Evolutionary conservation across 2,888 invertebrate species (phyloP), one percentile per base, ranked within the genome.

Genomic region (Syritta pipiens): DNA sequence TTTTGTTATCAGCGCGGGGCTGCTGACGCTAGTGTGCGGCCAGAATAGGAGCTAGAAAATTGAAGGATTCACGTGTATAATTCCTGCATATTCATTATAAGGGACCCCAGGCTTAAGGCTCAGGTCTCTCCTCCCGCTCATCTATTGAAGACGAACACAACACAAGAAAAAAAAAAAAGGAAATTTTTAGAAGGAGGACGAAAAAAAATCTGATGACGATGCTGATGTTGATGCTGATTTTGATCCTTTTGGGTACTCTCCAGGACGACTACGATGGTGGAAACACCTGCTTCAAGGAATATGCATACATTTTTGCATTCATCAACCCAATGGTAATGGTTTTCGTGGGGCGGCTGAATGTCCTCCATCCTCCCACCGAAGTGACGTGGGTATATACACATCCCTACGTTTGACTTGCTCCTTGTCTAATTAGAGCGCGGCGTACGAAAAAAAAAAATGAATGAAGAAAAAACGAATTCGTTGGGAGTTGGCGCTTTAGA

Each of bases 351-450:
- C 37, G n/a, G 48, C 32, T 48, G 28, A 65, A 14, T 32, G 44
- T 40, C 44, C 37, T 32, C 30, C 28, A 37, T 19, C 7, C 26
- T 44, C 22, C 12, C 22, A 24, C 24, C 24, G 4, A 0, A 37
- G 46, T 19, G 32, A 24, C 32, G 19, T 19, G 19, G n/a, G 7
- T 9, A 35, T 30, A 14, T 12, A 42, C 14, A 46, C 22, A 49
- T 6, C 51, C 1, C 6, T 35, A 49, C 30, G 35, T 59, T 65
- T 30, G 55, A 69, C 62, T 69, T 65, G 71, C 72, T 77, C 72
- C 77, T 67, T 77, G 77, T 77, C 77, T 77, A 77, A 77, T 77
- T 77, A 77, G 77, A 77, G 40, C 77, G 77, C 77, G 72, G 72
- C 60, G 65, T 69, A 63, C 62, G 59, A 77, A 71, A 65, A 71